Evolutionary conservation across 1,140 invertebrate genomes (phyloP), one percentile per base, ranked within the genome.

Genomic region (Nasonia vitripennis): DNA sequence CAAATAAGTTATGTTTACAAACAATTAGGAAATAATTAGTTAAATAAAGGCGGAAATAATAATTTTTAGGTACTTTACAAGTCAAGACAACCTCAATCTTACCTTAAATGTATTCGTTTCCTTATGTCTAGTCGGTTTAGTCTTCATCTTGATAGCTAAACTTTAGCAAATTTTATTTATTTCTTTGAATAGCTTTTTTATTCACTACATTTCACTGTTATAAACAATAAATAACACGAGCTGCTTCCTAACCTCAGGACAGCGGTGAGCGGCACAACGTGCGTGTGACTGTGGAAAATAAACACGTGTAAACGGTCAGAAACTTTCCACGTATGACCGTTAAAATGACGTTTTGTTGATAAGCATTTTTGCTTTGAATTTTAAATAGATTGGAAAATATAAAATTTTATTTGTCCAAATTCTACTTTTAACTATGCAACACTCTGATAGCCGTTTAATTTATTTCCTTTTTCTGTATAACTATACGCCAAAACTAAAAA

Each of bases 31-130:
- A 20, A 55, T 20, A n/a, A n/a, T 62, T 17, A 27, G 6, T 45
- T 45, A 45, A 45, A 45, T 45, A 45, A 7, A 45, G 41, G 6
- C 7, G 7, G 10, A 45, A 45, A 45, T 9, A 45, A 45, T 45
- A 0, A 45, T 9, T 10, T 45, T 45, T 45, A 45, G 9, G 41
- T 45, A 45, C 41, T 45, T 45, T 45, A 79, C 75, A 51, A 27
- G 48, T 70, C 34, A 83, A 71, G 84, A 86, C 12, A 5, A 34
- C 3, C 78, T 73, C n/a, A 68, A 48, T 91, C 91, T 94, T 95
- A 97, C 97, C 93, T 96, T 96, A 93, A 97, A 98, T 12, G 96
- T 97, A 90, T 98, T 98, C 5, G 94, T 94, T 85, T 96, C 94
- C 93, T 97, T 97, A 87, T 97, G 96, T 87, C 96, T 95, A 48